These are phyloP conservation scores for Indicator maculatus DNA, from an alignment of 2,113 vertebrate species.

Conservation along the genomic window DNA sequence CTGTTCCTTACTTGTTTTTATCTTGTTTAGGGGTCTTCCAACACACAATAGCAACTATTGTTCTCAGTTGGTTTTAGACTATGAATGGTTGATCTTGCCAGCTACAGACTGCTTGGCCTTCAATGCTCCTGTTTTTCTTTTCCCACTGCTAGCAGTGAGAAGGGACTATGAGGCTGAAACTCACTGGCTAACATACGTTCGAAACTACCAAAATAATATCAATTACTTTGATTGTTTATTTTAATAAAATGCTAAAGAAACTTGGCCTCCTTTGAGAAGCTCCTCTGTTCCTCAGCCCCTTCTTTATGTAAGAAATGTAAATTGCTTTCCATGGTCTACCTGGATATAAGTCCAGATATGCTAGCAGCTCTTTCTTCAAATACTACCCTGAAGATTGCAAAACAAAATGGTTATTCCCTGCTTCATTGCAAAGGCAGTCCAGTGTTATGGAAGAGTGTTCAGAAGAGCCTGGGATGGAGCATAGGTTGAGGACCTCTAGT, in stretches of 20 bases:
- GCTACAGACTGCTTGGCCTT: neutral
- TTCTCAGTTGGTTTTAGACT: neutral
- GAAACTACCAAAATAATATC: neutral
- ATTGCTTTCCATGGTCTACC: neutral
- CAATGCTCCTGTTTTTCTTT: neutral
- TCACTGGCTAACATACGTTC: neutral
- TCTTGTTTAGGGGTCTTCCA: neutral
- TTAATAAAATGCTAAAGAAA: neutral
- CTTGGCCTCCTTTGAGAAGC: neutral
- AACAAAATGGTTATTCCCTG: neutral
- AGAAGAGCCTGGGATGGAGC: neutral
- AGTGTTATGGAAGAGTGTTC: neutral
- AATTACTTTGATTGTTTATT: neutral
- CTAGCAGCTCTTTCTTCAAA: neutral
- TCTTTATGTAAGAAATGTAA: neutral
- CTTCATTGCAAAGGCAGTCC: neutral
- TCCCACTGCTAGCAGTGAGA: neutral
- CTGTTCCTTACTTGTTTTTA: neutral
- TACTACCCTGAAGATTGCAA: neutral
- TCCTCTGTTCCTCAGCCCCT: neutral
- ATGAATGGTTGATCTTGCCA: neutral
- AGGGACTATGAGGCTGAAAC: neutral
- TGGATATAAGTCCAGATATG: neutral
- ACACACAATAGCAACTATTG: neutral
- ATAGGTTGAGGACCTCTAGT: neutral